A percentile compares a stretch with the other conserved stretches of the same genome.
Conservation (phyloP, 2,797 vertebrate species). For the Cryptoprocta ferox region DNA sequence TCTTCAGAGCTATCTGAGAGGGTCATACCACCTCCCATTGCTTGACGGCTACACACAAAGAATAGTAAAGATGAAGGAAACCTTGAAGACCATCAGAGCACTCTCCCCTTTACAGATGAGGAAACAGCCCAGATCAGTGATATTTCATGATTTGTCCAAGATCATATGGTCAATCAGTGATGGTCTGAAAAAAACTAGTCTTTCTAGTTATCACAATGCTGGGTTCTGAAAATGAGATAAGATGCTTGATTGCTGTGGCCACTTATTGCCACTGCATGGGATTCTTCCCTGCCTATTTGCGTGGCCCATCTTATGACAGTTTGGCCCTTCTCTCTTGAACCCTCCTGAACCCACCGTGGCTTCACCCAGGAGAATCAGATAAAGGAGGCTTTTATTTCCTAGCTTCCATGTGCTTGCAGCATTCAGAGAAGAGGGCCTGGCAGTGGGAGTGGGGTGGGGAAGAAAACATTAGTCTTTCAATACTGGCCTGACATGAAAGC, state of each 20-base stretch:
- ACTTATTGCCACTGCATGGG: not conserved
- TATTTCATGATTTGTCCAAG: not conserved
- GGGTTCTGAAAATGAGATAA: not conserved
- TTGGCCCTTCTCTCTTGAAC: slow-evolving; percentile 75
- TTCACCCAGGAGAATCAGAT: slow-evolving; percentile 74
- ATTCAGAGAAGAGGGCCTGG: slow-evolving; percentile 67
- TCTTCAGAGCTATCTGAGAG: not conserved
- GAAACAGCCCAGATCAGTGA: not conserved
- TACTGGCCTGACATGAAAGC: slow-evolving; percentile 72
- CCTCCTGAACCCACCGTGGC: slow-evolving; percentile 67
- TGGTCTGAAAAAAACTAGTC: not conserved
- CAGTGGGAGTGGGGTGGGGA: slow-evolving; percentile 31
- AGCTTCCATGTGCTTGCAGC: slow-evolving; percentile 54
- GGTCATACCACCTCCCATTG: not conserved
- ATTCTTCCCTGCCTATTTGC: not conserved
- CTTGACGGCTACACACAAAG: not conserved
- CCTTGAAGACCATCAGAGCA: slow-evolving; percentile 40
- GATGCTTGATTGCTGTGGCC: not conserved
- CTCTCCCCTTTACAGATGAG: slow-evolving; percentile 8
- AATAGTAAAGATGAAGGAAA: slow-evolving; percentile 19
- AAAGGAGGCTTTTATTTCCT: slow-evolving; percentile 73
- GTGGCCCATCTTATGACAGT: slow-evolving; percentile 60
- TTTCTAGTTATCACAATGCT: not conserved
- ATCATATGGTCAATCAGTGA: not conserved
- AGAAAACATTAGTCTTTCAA: slow-evolving; percentile 76